Base-by-base conservation (phyloP, 2,888 invertebrate species). In the Pseudococcus viburni region DNA sequence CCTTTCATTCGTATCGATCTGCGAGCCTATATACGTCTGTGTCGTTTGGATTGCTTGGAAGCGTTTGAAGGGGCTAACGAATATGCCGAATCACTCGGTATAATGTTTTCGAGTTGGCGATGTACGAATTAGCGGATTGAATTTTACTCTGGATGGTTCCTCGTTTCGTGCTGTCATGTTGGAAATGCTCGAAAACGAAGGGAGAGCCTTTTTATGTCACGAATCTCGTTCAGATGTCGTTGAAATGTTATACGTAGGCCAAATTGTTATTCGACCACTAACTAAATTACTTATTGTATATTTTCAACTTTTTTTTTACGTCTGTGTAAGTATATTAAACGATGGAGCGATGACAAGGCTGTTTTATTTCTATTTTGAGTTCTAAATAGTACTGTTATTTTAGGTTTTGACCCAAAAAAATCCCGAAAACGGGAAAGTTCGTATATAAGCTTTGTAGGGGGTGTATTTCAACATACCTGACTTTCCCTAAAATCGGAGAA, bases 1-100 rank as follows among this genome's bases (percentile, higher is more conserved):
- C 68, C 15, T 73, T 73, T 73, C 68, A 73, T 26, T 33, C 12
- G 33, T 73, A 73, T 73, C 68, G 68, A 73, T 73, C 33, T 73
- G 68, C 12, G 12, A 59, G 15, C 12, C 55, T 12, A 17, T 12
- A 17, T 17, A 19, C 19, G 51, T 51, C 9, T 17, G 15, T 55
- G 55, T 55, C 55, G 55, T 12, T 59, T 59, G 6, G 19, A 19
- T 59, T n/a, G 59, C 59, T 59, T 55, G 19, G n/a, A 59, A 11
- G 59, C 19, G 6, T 59, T 51, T 51, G 15, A 51, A 51, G 17
- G 51, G 17, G 51, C 17, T 51, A 17, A 5, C n/a, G 11, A 59
- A 59, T 59, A 59, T 59, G 59, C 59, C 59, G 59, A 59, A 59
- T 59, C 59, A 59, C 59, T 19, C 59, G n/a, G 19, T 59, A 19